Evolutionary conservation across 2,888 invertebrate species (phyloP).

Genomic region (Camptogramma bilineatum): DNA sequence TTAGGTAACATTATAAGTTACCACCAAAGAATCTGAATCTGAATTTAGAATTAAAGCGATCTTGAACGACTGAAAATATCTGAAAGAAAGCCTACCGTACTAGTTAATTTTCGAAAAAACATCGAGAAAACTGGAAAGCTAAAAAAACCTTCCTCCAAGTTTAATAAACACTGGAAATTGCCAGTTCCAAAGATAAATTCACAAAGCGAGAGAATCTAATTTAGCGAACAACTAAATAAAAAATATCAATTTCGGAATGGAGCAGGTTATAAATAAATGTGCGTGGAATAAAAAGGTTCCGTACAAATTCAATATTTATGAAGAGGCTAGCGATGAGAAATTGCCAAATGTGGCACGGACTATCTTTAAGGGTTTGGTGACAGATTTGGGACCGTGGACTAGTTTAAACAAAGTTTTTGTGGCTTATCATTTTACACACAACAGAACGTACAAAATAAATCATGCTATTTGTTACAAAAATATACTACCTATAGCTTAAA

Average conservation of each 20-base stretch:
- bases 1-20: no score
- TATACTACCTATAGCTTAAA: no score
- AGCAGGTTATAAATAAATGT: constrained; percentile 55
- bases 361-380: background rate
- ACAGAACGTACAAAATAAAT: no score
- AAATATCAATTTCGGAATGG: constrained; percentile 48
- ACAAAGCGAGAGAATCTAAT: constrained; percentile 43
- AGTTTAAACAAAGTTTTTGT: background rate
- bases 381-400: constrained; percentile 14
- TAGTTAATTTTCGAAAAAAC: background rate
- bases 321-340: constrained; percentile 45
- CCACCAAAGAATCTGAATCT: no score
- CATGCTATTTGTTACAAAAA: no score
- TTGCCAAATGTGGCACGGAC: constrained; percentile 42
- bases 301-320: constrained; percentile 58
- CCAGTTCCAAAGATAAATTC: constrained; percentile 32
- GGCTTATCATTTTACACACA: background rate
- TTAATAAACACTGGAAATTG: constrained; percentile 29
- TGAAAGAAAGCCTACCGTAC: background rate
- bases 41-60: no score
- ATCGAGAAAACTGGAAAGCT: background rate
- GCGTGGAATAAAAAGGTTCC: constrained; percentile 54
- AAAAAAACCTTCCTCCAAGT: constrained; percentile 10
- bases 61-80: background rate
- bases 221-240: constrained; percentile 47